Base-by-base conservation (phyloP, 2,113 vertebrate species). In the Chloebia gouldiae region DNA sequence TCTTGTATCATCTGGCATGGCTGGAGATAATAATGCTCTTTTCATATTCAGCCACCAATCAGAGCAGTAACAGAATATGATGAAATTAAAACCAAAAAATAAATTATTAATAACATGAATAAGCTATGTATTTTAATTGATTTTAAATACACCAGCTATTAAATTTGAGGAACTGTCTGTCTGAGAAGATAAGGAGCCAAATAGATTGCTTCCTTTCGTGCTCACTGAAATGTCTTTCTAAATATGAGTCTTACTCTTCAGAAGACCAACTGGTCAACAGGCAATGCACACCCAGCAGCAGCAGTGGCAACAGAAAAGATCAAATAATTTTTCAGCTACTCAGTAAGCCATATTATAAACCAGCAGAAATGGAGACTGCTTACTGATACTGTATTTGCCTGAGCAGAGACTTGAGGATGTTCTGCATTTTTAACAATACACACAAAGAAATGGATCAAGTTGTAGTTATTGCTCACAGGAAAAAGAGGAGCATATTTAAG, bases 401-500 rank as follows among this genome's bases (percentile, higher is more conserved):
- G 37, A 84, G 39, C 20, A 93, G 77, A 68, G 53, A 91, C 53
- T 79, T 73, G 35, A 93, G 78, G 81, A 88, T 87, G 78, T 82
- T 96, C 91, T 95, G 53, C 7, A 0, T 95, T 96, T 95, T 93
- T 94, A 92, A 81, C 81, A 94, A 57, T 33, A 53, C 71, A 92
- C 66, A 96, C 94, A 97, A 95, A 95, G 94, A 80, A 90, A 88
- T 42, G 31, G 35, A 95, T 92, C 63, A 76, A 82, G 60, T 86
- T 60, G 33, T 94, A 91, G 71, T 78, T 91, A 88, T 64, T 88
- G 82, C 87, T 94, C 35, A 86, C 22, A 44, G 90, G 90, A 79
- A 83, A 94, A 96, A 90, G 82, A 93, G 51, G 88, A 96, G 93
- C 90, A 96, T 96, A 90, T 95, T 96, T 96, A 94, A 95, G 80